Evolutionary conservation across 2,113 vertebrate genomes (phyloP).

Genomic region (Gadus chalcogrammus): DNA sequence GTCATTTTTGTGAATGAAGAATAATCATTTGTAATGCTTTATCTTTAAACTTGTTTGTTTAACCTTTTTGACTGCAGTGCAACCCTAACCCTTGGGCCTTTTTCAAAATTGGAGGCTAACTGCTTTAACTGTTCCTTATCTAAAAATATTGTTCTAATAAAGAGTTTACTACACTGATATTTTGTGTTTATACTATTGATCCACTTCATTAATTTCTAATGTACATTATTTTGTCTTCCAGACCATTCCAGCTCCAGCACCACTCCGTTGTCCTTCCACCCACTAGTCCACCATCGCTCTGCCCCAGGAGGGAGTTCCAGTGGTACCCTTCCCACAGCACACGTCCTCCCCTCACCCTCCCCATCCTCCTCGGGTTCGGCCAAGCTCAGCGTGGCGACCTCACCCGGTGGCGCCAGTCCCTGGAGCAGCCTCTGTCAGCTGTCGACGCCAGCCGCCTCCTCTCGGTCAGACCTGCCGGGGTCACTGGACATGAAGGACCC

Average conservation of each 20-base stretch:
- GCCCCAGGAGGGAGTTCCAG: slow-evolving; percentile 56
- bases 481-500: slow-evolving; percentile 84
- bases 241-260: slow-evolving; percentile 91
- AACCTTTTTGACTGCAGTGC: too few relatives aligned
- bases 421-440: slow-evolving; percentile 74
- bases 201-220: neutral
- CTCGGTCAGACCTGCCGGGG: slow-evolving; percentile 50
- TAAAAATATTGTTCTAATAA: too few relatives aligned
- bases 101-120: too few relatives aligned
- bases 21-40: too few relatives aligned
- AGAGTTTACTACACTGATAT: too few relatives aligned
- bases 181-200: neutral
- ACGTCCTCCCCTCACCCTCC: slow-evolving; percentile 80
- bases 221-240: slow-evolving; percentile 53
- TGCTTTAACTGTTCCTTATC: too few relatives aligned
- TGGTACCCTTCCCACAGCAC: slow-evolving; percentile 74
- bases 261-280: slow-evolving; percentile 67
- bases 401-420: slow-evolving; percentile 28
- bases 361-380: slow-evolving; percentile 60
- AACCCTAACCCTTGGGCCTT: too few relatives aligned
- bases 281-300: slow-evolving; percentile 50
- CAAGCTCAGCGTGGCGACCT: slow-evolving; percentile 56
- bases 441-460: slow-evolving; percentile 13
- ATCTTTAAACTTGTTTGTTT: too few relatives aligned
- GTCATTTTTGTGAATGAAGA: too few relatives aligned